Evolutionary conservation across 2,113 vertebrate species (phyloP).

Genomic region (Carollia perspicillata): DNA sequence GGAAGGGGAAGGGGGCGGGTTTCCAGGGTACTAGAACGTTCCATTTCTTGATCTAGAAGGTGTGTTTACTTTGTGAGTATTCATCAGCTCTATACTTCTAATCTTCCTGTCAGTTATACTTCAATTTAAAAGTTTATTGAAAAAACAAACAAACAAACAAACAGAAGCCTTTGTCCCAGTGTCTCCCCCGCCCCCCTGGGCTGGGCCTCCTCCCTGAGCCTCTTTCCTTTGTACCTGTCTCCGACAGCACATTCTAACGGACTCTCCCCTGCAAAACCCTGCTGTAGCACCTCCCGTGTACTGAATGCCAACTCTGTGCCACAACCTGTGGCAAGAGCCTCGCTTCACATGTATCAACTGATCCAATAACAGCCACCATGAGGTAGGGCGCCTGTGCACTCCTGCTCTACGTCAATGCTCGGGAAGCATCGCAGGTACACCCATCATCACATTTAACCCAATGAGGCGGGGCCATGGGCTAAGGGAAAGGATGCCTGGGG

Average conservation of each 20-base stretch:
- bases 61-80: background rate
- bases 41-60: background rate
- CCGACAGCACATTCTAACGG: background rate
- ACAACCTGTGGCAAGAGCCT: background rate
- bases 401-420: background rate
- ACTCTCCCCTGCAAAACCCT: background rate
- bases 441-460: background rate
- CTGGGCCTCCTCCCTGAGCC: background rate
- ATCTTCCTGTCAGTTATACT: background rate
- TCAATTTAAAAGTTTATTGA: background rate
- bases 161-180: background rate
- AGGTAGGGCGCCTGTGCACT: background rate
- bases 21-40: background rate
- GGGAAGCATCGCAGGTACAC: fast-evolving
- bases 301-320: background rate
- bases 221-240: background rate
- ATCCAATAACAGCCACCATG: background rate
- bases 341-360: background rate
- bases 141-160: background rate
- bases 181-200: background rate
- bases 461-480: background rate
- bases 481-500: background rate
- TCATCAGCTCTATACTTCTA: background rate
- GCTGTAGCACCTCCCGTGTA: fast-evolving
- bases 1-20: background rate